Evolutionary conservation across 1,140 invertebrate genomes (phyloP), one percentile per base, ranked within the genome.

Genomic region (Aphaenogaster ashmeadi): DNA sequence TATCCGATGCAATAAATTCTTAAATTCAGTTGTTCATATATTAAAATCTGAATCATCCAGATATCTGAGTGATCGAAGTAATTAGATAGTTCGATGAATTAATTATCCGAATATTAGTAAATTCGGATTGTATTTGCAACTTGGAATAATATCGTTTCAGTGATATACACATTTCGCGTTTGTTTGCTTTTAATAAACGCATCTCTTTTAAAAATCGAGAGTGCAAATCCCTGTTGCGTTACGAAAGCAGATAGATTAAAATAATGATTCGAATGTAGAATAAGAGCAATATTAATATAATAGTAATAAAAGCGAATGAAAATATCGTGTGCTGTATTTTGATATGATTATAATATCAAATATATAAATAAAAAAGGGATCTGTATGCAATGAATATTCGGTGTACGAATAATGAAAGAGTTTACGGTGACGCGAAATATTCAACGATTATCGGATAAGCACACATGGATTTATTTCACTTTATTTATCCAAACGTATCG

Each of bases 401-500:
- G 1, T 66, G 18, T n/a, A 66, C 36, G 8, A 66, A 66, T 38
- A 66, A 66, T 64, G 1, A 38, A 66, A 66, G 7, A n/a, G 36
- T 66, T 38, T 38, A 38, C 36, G 36, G 38, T 38, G 36, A 66
- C 33, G 36, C 18, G 7, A n/a, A 66, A 38, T 38, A n/a, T 66
- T 66, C 33, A 38, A 66, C 3, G 33, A 36, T 18, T 36, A 62
- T 41, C 9, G 0, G 9, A 47, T 69, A 50, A 69, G 21, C 41
- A 50, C 21, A 7, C 6, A 27, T 15, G 21, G 21, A 47, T 69
- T 69, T 69, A 50, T 69, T 50, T 69, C 18, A 9, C 7, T 66
- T 66, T 50, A 50, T 69, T 47, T 69, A 15, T 69, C 6, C 21
- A 69, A 69, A 69, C 5, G 11, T 69, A 69, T 69, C 11, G 21